Evolutionary conservation across 2,797 vertebrate genomes (phyloP).

Genomic region (Aselliscus stoliczkanus): DNA sequence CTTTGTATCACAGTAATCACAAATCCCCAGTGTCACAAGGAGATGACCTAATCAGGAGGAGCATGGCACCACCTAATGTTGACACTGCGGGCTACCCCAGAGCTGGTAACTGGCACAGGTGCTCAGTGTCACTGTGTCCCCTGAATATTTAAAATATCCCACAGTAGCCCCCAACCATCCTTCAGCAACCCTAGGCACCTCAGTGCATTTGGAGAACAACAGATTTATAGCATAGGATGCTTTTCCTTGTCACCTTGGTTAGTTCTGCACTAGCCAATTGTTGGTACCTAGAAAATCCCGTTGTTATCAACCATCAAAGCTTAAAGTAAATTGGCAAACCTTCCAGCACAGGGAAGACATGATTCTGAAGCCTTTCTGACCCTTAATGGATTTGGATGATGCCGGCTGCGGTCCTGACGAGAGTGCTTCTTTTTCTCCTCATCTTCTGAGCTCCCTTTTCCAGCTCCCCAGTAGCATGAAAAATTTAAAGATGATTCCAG

Average conservation of each 20-base stretch:
- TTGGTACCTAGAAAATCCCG: background rate
- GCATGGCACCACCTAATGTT: background rate
- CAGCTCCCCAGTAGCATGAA: background rate
- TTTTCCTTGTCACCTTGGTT: background rate
- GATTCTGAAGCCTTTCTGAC: background rate
- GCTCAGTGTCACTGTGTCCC: background rate
- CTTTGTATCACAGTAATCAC: background rate
- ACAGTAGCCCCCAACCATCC: background rate
- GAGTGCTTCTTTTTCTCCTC: background rate
- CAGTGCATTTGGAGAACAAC: background rate
- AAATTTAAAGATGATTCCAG: background rate
- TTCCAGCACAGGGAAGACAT: background rate
- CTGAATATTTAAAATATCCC: background rate
- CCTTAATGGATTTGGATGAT: background rate
- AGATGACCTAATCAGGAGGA: background rate
- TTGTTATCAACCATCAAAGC: background rate
- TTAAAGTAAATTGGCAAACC: background rate
- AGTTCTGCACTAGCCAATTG: background rate
- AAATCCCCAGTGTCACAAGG: background rate
- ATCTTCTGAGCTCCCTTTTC: background rate
- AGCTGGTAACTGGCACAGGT: background rate
- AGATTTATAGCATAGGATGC: background rate
- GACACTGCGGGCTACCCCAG: background rate
- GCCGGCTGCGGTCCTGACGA: background rate
- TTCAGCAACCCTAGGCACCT: background rate